Conservation (phyloP, 1,140 invertebrate species). For the Papilio dardanus region DNA sequence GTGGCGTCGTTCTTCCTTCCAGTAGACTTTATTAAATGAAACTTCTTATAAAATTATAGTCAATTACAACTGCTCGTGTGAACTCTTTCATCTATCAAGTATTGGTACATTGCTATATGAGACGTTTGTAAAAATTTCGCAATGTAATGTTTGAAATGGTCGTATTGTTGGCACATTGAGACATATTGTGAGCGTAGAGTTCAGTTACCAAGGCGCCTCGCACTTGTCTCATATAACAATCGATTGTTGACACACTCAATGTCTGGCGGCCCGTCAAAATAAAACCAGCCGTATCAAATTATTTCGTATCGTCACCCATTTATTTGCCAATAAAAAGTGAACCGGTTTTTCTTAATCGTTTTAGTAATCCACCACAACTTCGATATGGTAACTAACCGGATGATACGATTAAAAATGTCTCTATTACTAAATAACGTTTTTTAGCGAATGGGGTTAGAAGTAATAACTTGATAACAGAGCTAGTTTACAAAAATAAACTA, state of each 20-base stretch:
- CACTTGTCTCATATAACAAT: slow-evolving; percentile 46
- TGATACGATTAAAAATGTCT: background rate
- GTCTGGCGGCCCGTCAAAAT: slow-evolving; percentile 39
- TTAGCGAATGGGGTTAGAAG: background rate
- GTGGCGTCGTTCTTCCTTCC: background rate
- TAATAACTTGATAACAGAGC: too few species aligned
- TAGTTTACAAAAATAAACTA: too few species aligned
- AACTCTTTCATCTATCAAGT: background rate
- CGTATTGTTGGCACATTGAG: slow-evolving; percentile 32
- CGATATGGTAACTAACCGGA: slow-evolving; percentile 3
- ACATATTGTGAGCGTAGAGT: slow-evolving; percentile 26
- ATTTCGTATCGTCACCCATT: slow-evolving; percentile 9
- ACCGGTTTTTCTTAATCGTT: slow-evolving; percentile 35
- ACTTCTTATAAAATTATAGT: background rate
- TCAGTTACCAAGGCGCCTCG: slow-evolving; percentile 34
- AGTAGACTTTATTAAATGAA: background rate
- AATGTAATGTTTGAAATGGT: slow-evolving; percentile 12
- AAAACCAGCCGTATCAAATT: slow-evolving; percentile 42
- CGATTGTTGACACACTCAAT: slow-evolving; percentile 43
- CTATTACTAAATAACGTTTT: background rate
- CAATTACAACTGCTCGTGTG: background rate
- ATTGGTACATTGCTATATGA: slow-evolving; percentile 1
- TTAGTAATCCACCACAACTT: background rate
- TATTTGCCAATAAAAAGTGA: slow-evolving; percentile 24
- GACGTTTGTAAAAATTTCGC: slow-evolving; percentile 10